These are phyloP conservation scores for Onychomys torridus DNA, from an alignment of 2,797 vertebrate genomes.

Conservation along the genomic window DNA sequence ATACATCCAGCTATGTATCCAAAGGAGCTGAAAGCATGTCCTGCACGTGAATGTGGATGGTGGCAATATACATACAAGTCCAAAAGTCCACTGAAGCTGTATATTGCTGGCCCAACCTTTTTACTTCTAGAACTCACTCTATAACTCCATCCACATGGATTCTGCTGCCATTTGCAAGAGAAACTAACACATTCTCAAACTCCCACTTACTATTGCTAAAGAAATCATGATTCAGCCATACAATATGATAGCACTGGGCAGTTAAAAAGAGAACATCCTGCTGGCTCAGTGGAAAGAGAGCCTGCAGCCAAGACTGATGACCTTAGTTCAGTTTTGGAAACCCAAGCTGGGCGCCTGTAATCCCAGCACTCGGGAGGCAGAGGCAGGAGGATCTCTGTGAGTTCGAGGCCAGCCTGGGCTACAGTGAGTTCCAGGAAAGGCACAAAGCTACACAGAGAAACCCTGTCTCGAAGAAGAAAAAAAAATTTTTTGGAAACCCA, in stretches of 20 bases:
- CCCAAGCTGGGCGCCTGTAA: too few relatives aligned
- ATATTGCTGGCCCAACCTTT: background rate
- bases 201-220: background rate
- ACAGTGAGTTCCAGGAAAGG: too few relatives aligned
- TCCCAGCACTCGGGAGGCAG: too few relatives aligned
- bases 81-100: background rate
- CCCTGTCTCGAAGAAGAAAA: too few relatives aligned
- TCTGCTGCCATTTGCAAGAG: background rate
- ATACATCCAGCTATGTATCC: background rate
- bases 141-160: background rate
- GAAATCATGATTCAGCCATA: constrained; percentile 43
- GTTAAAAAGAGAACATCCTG: background rate
- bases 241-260: background rate
- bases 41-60: background rate
- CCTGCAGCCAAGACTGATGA: background rate
- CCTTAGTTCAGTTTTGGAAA: background rate
- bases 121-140: background rate
- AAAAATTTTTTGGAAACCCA: background rate
- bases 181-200: background rate
- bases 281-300: background rate
- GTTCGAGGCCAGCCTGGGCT: too few relatives aligned
- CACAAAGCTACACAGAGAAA: too few relatives aligned
- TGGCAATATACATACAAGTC: background rate
- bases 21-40: background rate
- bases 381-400: too few relatives aligned